Percentiles rank a stretch among this genome's conserved stretches.
Conservation (phyloP, 1,140 invertebrate genomes). For the Ceratoteleas bidentatus region DNA sequence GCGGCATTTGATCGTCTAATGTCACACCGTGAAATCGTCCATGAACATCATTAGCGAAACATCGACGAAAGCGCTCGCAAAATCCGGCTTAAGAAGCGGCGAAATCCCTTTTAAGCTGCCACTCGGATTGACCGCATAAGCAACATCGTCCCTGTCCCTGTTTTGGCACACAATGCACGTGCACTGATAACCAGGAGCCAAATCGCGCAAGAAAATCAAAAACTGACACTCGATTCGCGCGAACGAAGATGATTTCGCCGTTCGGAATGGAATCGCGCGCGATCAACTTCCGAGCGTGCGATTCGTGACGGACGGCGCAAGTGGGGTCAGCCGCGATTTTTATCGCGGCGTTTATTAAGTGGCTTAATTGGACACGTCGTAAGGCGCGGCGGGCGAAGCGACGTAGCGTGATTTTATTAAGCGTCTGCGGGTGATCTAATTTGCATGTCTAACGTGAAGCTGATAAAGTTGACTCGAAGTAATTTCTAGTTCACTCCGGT, state of each 20-base stretch:
- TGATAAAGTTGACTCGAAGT: constrained; percentile 22
- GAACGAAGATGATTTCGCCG: constrained; percentile 37
- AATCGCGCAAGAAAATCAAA: constrained; percentile 51
- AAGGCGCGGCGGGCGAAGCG: neutral
- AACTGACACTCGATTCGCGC: constrained; percentile 52
- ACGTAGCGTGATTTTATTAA: neutral
- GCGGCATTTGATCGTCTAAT: neutral
- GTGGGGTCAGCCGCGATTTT: constrained; percentile 6
- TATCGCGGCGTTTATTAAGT: constrained; percentile 2
- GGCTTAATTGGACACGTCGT: neutral
- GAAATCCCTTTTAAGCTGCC: constrained; percentile 30
- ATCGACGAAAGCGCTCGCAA: constrained; percentile 4
- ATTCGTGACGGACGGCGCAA: constrained; percentile 32
- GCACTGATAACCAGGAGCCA: constrained; percentile 38
- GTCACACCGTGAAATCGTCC: neutral
- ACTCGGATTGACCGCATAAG: constrained; percentile 43
- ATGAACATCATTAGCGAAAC: constrained; percentile 24
- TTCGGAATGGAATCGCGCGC: neutral
- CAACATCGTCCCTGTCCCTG: constrained; percentile 8
- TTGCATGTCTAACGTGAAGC: constrained; percentile 32
- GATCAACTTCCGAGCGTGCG: no score
- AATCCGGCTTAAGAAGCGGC: constrained; percentile 13
- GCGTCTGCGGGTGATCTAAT: constrained; percentile 12
- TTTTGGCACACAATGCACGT: constrained; percentile 22
- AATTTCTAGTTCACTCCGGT: constrained; percentile 28